Evolutionary conservation across 2,113 vertebrate species (phyloP).

Genomic region (Natator depressus): DNA sequence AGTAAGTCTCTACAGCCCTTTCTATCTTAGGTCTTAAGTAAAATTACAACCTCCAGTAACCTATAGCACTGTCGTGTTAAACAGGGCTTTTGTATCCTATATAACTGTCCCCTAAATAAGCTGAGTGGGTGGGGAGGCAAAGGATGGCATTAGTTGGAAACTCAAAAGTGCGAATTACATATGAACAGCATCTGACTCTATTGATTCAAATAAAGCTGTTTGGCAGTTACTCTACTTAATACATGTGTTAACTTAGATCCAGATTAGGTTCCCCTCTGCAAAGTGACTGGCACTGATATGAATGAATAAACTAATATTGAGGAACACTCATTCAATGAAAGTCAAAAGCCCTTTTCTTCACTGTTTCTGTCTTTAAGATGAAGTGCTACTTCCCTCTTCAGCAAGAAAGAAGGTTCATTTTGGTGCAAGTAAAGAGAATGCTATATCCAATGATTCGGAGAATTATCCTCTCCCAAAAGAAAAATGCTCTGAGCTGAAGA

Average conservation of each 20-base stretch:
- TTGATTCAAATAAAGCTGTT: background rate
- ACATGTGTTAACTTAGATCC: background rate
- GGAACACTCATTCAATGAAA: background rate
- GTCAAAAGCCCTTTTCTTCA: constrained; percentile 34
- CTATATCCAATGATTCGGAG: constrained; percentile 28
- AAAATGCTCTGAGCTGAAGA: constrained; percentile 79
- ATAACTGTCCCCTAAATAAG: background rate
- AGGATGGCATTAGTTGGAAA: background rate
- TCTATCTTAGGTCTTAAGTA: background rate
- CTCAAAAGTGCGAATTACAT: background rate
- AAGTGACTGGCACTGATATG: background rate
- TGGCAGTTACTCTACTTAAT: background rate
- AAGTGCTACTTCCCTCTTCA: constrained; percentile 66
- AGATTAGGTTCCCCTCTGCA: background rate
- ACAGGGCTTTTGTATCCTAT: background rate
- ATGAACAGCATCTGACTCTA: background rate
- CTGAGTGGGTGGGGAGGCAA: no score
- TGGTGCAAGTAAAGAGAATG: constrained; percentile 86
- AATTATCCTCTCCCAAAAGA: constrained; percentile 37
- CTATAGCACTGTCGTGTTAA: background rate
- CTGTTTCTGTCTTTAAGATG: constrained; percentile 70
- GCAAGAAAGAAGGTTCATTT: constrained; percentile 88
- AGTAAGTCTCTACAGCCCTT: background rate
- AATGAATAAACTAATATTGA: background rate
- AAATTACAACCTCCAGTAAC: background rate